Base-by-base conservation (phyloP, 1,140 invertebrate genomes). In the Yoshiicerus persimilis region DNA sequence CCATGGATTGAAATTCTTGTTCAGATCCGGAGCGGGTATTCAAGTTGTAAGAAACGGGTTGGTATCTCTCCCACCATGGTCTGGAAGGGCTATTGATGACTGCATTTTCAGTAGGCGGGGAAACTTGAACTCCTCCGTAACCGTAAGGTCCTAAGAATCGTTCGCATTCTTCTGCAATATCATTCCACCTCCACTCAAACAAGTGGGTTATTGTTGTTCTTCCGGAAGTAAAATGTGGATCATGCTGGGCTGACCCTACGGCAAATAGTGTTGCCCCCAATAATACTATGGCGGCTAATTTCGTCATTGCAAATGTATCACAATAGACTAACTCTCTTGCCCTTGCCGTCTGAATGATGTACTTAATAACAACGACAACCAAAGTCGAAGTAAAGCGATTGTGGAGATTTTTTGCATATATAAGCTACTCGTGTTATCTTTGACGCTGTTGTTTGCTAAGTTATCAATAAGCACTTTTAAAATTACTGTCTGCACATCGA, bases 61-160 rank as follows among this genome's bases (percentile, higher is more conserved):
- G 97, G 90, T 98, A 98, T 10, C 97, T 93, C 92, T 98, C 96
- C 93, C 95, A 97, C 97, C 94, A 97, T 87, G 94, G 95, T 87
- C 96, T 94, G 90, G 90, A 93, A 92, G 90, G 93, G 92, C 41
- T 92, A 70, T 86, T 86, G 3, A 95, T 92, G 0, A 94, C 96
- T 23, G 94, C 90, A 89, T 95, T 94, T 91, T 95, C 95, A 89
- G 93, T 96, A 75, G 94, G 94, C 0, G 96, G 96, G 2, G 94
- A 96, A 4, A 98, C 92, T 94, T 97, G 97, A 2, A 97, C 95
- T 9, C 95, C 97, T 36, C 94, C 96, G 92, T 94, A 97, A 13
- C 96, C 96, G 77, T 94, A 94, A 0, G 96, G 96, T 2, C 94
- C 96, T 4, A 98, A 92, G 92, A 96, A 97, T 84, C 94, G 93